phyloP scores from a whole-genome alignment of 2,888 invertebrate genomes.

The Catotricha subobsoleta region DNA sequence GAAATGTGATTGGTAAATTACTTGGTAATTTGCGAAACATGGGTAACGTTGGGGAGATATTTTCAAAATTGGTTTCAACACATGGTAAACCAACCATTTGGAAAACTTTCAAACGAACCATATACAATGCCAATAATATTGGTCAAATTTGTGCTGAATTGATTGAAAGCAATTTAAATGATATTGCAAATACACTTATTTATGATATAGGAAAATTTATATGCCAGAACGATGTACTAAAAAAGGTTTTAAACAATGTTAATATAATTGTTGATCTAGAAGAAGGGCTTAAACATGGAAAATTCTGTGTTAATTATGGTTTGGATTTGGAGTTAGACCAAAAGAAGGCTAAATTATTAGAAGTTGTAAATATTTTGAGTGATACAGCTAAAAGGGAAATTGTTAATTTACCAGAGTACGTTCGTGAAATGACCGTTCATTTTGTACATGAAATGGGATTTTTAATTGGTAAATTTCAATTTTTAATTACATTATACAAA shows the following conservation, averaged over 20 bases:
- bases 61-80: conserved; percentile 8
- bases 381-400: conserved; percentile 6
- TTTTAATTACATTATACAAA: background rate
- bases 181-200: conserved; percentile 5
- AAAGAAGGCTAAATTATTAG: conserved; percentile 8
- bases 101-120: conserved; percentile 10
- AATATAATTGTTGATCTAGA: conserved; percentile 12
- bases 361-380: conserved; percentile 7
- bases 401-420: background rate
- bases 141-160: conserved; percentile 9
- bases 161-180: background rate
- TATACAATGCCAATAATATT: conserved; percentile 9
- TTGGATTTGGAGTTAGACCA: conserved; percentile 12
- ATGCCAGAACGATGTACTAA: conserved; percentile 5
- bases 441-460: conserved; percentile 14
- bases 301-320: conserved; percentile 11
- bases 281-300: conserved; percentile 8
- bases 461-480: conserved; percentile 9
- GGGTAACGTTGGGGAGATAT: conserved; percentile 8
- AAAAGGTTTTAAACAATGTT: conserved; percentile 10
- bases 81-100: conserved; percentile 10
- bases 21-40: conserved; percentile 10
- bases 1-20: conserved; percentile 5
- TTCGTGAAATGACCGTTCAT: background rate
- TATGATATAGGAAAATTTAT: conserved; percentile 7